phyloP scores from a whole-genome alignment of 2,888 invertebrate species.

The Leptarthrus brevirostris region DNA sequence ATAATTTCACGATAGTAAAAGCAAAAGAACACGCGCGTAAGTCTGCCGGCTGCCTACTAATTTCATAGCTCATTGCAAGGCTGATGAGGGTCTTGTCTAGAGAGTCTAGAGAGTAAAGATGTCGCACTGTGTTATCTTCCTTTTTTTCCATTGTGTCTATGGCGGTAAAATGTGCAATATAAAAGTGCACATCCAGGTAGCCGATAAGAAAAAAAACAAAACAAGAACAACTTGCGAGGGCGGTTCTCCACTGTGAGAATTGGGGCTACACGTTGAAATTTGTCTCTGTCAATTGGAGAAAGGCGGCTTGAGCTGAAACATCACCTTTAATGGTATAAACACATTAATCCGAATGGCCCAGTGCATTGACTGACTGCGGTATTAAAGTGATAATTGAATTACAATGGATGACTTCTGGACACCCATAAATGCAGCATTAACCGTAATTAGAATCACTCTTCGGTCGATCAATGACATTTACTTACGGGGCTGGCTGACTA shows the following conservation, averaged over 20 bases:
- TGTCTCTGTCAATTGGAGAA: slow-evolving; percentile 2
- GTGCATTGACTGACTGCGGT: slow-evolving; percentile 1
- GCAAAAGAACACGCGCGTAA: slow-evolving; percentile 8
- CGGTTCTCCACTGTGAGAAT: slow-evolving; percentile 2
- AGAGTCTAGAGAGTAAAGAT: background rate
- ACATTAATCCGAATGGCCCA: background rate
- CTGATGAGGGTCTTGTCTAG: background rate
- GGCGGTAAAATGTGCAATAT: background rate
- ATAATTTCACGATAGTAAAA: slow-evolving; percentile 41
- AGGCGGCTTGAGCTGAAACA: background rate
- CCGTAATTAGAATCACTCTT: slow-evolving; percentile 21
- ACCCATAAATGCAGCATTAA: slow-evolving; percentile 28
- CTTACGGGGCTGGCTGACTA: slow-evolving; percentile 17
- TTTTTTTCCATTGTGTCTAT: background rate
- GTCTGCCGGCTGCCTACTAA: slow-evolving; percentile 35
- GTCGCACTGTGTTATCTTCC: slow-evolving; percentile 5
- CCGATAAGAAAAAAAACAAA: background rate
- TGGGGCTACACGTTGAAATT: background rate
- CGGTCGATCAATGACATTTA: slow-evolving; percentile 18
- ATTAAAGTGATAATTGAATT: slow-evolving; percentile 29
- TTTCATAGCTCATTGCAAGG: slow-evolving; percentile 14
- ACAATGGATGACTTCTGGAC: slow-evolving; percentile 2
- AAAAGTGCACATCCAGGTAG: slow-evolving; percentile 11
- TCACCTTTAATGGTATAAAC: slow-evolving; percentile 21
- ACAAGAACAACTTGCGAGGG: background rate